Conservation (phyloP, 2,888 invertebrate species). For the Lutraria lutraria region DNA sequence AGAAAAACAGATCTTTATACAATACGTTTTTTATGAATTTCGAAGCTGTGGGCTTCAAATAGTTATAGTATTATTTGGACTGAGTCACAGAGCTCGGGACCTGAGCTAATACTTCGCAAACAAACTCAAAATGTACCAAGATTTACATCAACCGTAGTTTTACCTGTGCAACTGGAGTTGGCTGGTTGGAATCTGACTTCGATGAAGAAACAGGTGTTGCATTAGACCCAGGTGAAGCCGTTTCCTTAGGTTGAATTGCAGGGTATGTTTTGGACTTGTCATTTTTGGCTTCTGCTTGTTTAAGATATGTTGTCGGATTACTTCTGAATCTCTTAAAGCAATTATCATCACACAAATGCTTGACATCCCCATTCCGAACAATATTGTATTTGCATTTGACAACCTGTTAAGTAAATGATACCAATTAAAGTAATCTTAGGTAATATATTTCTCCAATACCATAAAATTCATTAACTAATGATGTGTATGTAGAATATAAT, state of each 20-base stretch:
- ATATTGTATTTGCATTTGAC: conserved; percentile 87
- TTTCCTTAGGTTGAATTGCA: conserved; percentile 18
- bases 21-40: too few species aligned
- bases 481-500: too few species aligned
- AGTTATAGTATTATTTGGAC: too few species aligned
- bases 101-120: neutral
- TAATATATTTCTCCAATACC: too few species aligned
- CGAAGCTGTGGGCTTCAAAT: too few species aligned
- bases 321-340: conserved; percentile 85
- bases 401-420: conserved; percentile 66
- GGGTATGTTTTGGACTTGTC: conserved; percentile 26
- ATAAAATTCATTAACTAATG: too few species aligned
- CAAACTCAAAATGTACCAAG: neutral
- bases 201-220: conserved; percentile 22
- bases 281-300: conserved; percentile 50
- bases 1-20: too few species aligned
- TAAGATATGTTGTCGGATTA: conserved; percentile 82
- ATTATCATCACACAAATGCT: conserved; percentile 86
- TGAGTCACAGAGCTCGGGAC: too few species aligned
- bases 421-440: too few species aligned
- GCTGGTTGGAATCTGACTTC: conserved; percentile 1
- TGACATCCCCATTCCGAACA: conserved; percentile 85
- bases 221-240: conserved; percentile 18
- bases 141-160: neutral
- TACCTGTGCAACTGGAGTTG: conserved; percentile 23